Percentiles rank a stretch among this genome's conserved stretches.
phyloP scores from a whole-genome alignment of 2,113 vertebrate genomes.

The Camelus dromedarius region DNA sequence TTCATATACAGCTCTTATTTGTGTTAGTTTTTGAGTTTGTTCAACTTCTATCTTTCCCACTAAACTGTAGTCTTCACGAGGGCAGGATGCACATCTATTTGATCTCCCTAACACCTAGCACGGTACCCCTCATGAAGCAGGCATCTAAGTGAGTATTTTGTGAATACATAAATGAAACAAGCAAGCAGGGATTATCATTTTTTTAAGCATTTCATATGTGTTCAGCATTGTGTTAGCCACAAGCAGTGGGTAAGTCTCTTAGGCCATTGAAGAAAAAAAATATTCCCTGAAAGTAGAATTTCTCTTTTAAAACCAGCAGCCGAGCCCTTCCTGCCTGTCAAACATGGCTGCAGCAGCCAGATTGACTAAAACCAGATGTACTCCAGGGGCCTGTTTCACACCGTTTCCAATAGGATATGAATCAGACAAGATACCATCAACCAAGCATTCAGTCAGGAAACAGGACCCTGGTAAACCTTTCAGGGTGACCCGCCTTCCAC shows the following conservation, averaged over 20 bases:
- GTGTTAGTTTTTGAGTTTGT: background rate
- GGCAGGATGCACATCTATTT: background rate
- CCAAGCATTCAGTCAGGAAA: constrained; percentile 61
- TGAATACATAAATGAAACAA: background rate
- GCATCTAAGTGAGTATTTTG: background rate
- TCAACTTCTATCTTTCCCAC: background rate
- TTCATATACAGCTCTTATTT: background rate
- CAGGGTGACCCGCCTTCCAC: background rate
- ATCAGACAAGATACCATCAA: constrained; percentile 78
- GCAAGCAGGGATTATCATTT: background rate
- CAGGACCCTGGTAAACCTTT: constrained; percentile 24
- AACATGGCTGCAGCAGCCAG: constrained; percentile 51
- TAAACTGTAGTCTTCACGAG: background rate
- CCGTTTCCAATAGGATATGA: constrained; percentile 68
- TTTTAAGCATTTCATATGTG: background rate
- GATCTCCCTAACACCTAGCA: background rate
- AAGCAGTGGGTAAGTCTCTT: constrained; percentile 27
- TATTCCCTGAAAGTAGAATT: background rate
- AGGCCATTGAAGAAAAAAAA: background rate
- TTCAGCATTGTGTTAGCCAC: background rate
- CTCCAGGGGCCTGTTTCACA: constrained; percentile 64
- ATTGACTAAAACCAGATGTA: constrained; percentile 73
- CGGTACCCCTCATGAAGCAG: background rate
- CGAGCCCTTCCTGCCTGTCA: constrained; percentile 64
- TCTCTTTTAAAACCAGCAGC: constrained; percentile 65